Conservation (phyloP, 2,888 invertebrate species). For the Adelognathus sp. region DNA sequence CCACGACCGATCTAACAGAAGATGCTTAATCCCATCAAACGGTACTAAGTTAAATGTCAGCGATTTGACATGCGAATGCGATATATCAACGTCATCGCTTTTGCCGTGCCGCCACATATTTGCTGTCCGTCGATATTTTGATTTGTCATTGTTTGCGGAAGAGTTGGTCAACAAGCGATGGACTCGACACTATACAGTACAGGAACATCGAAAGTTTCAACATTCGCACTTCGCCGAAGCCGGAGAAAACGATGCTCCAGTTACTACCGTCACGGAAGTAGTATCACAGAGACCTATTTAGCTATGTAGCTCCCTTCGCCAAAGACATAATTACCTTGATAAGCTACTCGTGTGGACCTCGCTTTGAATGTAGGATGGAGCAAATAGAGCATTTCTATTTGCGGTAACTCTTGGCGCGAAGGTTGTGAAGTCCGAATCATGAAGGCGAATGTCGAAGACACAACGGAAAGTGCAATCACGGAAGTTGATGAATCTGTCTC, state of each 20-base stretch:
- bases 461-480: no score
- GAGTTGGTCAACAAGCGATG: background rate
- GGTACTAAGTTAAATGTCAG: background rate
- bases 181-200: background rate
- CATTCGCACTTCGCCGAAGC: background rate
- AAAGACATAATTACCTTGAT: background rate
- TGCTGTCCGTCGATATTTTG: slow-evolving; percentile 1
- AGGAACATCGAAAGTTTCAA: slow-evolving; percentile 1
- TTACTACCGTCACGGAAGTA: background rate
- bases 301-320: background rate
- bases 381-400: background rate
- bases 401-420: background rate
- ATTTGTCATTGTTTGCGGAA: background rate
- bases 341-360: background rate
- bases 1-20: no score
- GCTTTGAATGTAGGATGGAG: background rate
- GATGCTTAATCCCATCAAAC: no score
- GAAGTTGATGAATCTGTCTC: no score
- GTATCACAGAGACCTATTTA: background rate
- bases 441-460: background rate
- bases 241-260: background rate
- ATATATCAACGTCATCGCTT: background rate
- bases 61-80: background rate
- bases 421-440: background rate
- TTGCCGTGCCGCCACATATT: slow-evolving; percentile 8